phyloP scores from a whole-genome alignment of 1,140 invertebrate genomes.

The Thereuonema tuberculata region DNA sequence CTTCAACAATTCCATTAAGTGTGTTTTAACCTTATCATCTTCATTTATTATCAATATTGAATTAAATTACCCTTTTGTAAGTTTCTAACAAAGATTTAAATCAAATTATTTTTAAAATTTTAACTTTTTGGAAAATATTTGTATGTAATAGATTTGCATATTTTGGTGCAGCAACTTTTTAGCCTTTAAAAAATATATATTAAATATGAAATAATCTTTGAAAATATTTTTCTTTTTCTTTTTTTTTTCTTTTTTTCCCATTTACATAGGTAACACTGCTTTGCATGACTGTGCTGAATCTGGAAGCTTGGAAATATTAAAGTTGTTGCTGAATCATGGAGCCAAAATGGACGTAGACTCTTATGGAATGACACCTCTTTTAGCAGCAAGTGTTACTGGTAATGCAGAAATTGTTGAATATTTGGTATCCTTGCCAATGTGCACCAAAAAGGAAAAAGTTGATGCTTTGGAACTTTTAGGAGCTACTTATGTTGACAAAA shows the following conservation, averaged over 20 bases:
- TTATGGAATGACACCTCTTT: constrained; percentile 52
- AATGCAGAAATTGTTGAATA: constrained; percentile 87
- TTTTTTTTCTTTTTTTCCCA: neutral
- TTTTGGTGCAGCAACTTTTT: no score
- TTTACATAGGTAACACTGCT: constrained; percentile 54
- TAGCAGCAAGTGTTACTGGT: constrained; percentile 69
- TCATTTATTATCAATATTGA: no score
- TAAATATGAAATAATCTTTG: no score
- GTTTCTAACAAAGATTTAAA: no score
- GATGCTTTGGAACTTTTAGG: constrained; percentile 84
- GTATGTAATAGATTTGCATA: no score
- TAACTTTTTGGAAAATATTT: no score
- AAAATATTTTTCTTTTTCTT: no score
- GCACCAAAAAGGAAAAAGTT: constrained; percentile 62
- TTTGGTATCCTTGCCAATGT: constrained; percentile 47
- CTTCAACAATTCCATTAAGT: no score
- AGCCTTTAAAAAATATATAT: no score
- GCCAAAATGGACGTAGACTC: constrained; percentile 89
- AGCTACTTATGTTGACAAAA: constrained; percentile 94
- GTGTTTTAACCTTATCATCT: no score
- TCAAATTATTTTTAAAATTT: no score
- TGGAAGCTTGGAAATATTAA: constrained; percentile 80
- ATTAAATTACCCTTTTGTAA: no score
- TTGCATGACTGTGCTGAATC: constrained; percentile 92
- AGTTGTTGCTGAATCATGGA: constrained; percentile 69